Conservation (phyloP, 1,140 invertebrate genomes). For the Drosophila equinoxialis region DNA sequence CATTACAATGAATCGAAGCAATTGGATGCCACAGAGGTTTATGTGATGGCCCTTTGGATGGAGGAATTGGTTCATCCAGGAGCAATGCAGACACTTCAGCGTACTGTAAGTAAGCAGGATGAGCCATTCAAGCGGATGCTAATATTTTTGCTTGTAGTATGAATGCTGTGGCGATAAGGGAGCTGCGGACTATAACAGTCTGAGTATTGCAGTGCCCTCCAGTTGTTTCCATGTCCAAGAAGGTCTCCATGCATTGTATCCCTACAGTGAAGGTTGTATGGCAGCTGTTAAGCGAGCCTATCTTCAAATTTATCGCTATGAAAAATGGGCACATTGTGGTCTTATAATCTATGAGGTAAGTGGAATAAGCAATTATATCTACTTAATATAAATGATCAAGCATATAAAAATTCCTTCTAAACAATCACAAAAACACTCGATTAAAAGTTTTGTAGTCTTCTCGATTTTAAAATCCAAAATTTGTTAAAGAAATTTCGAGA, state of each 20-base stretch:
- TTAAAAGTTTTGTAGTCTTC: too few relatives aligned
- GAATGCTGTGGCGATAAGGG: slow-evolving; percentile 68
- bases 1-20: slow-evolving; percentile 68
- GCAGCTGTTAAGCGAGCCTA: slow-evolving; percentile 59
- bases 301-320: slow-evolving; percentile 60
- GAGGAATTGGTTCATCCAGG: slow-evolving; percentile 60
- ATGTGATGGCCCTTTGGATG: slow-evolving; percentile 67
- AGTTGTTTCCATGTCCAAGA: slow-evolving; percentile 68
- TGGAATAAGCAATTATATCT: not conserved
- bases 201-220: slow-evolving; percentile 54
- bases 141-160: slow-evolving; percentile 42
- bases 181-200: slow-evolving; percentile 54
- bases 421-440: too few relatives aligned
- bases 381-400: too few relatives aligned
- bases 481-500: too few relatives aligned
- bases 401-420: too few relatives aligned
- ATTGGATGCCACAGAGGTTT: slow-evolving; percentile 52
- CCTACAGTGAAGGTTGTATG: slow-evolving; percentile 72
- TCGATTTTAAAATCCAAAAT: too few relatives aligned
- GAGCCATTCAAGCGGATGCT: not conserved
- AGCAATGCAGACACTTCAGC: slow-evolving; percentile 66
- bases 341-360: slow-evolving; percentile 68
- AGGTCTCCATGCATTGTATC: slow-evolving; percentile 61
- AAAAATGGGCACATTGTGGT: slow-evolving; percentile 61
- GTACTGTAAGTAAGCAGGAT: slow-evolving; percentile 36